phyloP scores from a whole-genome alignment of 2,888 invertebrate genomes.

The Morpho helenor region DNA sequence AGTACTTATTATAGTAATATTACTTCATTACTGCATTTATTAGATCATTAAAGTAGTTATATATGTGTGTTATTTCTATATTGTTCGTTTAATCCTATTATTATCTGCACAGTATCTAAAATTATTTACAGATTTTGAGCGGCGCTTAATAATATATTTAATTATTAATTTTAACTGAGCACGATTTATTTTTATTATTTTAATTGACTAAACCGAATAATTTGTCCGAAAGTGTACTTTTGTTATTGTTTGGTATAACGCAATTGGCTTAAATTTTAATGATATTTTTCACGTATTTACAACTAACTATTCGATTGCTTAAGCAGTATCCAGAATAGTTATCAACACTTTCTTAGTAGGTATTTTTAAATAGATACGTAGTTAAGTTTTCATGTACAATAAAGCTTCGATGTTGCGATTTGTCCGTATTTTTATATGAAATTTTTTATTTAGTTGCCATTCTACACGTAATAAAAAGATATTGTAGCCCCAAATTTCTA shows the following conservation, averaged over 20 bases:
- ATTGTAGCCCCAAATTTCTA: too few relatives aligned
- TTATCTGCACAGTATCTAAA: slow-evolving; percentile 9
- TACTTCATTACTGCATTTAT: slow-evolving; percentile 6
- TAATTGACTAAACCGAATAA: slow-evolving; percentile 4
- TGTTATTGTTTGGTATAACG: slow-evolving; percentile 30
- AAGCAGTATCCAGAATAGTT: too few relatives aligned
- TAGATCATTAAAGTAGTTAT: slow-evolving; percentile 4
- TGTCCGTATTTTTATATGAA: too few relatives aligned
- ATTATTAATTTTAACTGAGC: slow-evolving; percentile 10
- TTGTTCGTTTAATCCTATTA: not conserved
- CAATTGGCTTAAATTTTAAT: slow-evolving; percentile 14
- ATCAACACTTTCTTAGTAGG: too few relatives aligned
- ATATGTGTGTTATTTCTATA: not conserved
- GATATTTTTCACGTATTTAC: not conserved
- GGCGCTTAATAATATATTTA: slow-evolving; percentile 8
- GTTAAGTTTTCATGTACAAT: too few relatives aligned
- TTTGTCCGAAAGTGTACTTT: slow-evolving; percentile 11
- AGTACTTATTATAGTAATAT: not conserved
- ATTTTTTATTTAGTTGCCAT: too few relatives aligned
- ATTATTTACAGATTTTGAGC: slow-evolving; percentile 15
- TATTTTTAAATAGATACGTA: not conserved
- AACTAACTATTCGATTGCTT: too few relatives aligned
- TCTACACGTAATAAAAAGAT: too few relatives aligned
- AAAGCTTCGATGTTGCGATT: too few relatives aligned
- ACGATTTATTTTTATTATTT: slow-evolving; percentile 15